phyloP scores from a whole-genome alignment of 2,888 invertebrate species.

The Ophraella communa region DNA sequence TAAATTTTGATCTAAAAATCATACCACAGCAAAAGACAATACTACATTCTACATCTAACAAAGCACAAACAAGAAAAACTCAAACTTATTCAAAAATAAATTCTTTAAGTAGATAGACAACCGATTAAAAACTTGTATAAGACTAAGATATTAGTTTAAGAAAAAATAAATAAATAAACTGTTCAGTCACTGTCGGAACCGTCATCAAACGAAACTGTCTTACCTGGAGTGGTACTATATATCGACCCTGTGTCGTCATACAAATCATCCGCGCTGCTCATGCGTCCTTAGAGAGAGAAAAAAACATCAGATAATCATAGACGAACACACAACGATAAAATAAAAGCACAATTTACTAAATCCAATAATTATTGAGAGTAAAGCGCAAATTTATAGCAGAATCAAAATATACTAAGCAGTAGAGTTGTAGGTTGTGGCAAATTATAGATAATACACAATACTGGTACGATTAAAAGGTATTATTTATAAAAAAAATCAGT shows the following conservation, averaged over 20 bases:
- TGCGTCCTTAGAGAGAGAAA: conserved; percentile 66
- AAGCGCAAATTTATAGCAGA: too few species aligned
- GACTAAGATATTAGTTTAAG: conserved; percentile 1
- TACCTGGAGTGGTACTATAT: conserved; percentile 73
- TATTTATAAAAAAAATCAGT: too few species aligned
- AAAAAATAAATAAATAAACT: conserved; percentile 37
- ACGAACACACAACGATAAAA: conserved; percentile 1
- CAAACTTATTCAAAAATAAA: neutral
- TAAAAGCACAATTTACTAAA: too few species aligned
- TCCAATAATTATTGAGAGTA: too few species aligned
- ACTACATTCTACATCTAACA: neutral
- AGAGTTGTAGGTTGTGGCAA: too few species aligned
- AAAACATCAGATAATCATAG: conserved; percentile 1
- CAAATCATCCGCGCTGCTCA: conserved; percentile 87
- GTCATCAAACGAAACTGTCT: conserved; percentile 62
- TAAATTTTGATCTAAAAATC: neutral
- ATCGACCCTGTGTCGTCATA: conserved; percentile 78
- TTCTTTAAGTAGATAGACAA: too few species aligned
- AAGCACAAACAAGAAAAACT: neutral
- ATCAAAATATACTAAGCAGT: too few species aligned
- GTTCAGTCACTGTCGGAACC: conserved; percentile 60
- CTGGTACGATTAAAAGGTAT: too few species aligned
- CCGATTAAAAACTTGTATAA: too few species aligned
- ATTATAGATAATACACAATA: too few species aligned
- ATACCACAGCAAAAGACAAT: neutral